Percentiles rank a stretch among this genome's conserved stretches.
phyloP scores from a whole-genome alignment of 2,113 vertebrate species.

The Muscicapa adusta region DNA sequence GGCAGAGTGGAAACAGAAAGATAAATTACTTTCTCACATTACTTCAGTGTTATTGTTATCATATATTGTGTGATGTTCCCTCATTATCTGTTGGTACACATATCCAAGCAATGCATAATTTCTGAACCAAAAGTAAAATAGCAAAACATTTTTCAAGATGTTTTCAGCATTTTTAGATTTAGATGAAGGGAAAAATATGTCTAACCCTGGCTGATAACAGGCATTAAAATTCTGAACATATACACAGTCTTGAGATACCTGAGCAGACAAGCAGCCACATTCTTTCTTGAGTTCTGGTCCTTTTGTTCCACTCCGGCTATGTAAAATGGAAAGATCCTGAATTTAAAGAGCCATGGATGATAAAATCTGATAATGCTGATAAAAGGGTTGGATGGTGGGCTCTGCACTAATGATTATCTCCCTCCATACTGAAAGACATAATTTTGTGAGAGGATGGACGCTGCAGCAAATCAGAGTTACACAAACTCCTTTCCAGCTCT shows the following conservation, averaged over 20 bases:
- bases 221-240: slow-evolving; percentile 51
- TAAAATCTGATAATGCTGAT: background rate
- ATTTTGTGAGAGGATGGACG: background rate
- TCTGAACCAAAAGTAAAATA: slow-evolving; percentile 69
- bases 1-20: slow-evolving; percentile 66
- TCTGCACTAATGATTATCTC: background rate
- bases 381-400: background rate
- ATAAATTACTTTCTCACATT: slow-evolving; percentile 72
- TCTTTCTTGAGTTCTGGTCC: background rate
- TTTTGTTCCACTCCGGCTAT: background rate
- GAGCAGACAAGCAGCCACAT: background rate
- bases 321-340: background rate
- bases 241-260: background rate
- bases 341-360: background rate
- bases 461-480: background rate
- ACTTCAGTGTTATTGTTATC: slow-evolving; percentile 66
- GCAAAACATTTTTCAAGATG: slow-evolving; percentile 68
- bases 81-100: slow-evolving; percentile 69
- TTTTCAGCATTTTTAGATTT: slow-evolving; percentile 63
- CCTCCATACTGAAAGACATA: background rate
- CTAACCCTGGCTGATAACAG: background rate
- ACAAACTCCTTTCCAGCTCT: background rate
- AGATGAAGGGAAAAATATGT: slow-evolving; percentile 52
- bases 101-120: slow-evolving; percentile 66
- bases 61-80: slow-evolving; percentile 62